Evolutionary conservation across 2,113 vertebrate genomes (phyloP).

Genomic region (Trogon melanurus): DNA sequence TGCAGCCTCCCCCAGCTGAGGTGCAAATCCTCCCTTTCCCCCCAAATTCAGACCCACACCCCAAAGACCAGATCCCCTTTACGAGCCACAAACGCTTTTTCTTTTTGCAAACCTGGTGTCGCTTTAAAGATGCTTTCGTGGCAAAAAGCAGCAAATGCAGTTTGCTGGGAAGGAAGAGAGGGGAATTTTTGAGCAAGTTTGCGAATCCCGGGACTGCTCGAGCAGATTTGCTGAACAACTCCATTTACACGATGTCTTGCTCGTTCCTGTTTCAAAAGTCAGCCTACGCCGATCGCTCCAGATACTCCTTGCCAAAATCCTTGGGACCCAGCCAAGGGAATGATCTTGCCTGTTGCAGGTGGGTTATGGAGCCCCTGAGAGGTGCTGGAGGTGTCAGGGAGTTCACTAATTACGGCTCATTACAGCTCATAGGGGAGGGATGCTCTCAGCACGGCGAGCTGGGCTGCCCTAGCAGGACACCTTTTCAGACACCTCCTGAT

Average conservation of each 20-base stretch:
- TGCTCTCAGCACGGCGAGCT: background rate
- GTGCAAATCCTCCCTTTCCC: background rate
- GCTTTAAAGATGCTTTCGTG: background rate
- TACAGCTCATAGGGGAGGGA: background rate
- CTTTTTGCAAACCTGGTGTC: background rate
- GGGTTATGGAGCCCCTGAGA: constrained; percentile 27
- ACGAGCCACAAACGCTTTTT: background rate
- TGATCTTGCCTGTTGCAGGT: constrained; percentile 32
- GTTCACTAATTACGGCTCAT: constrained; percentile 26
- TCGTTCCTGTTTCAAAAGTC: constrained; percentile 29
- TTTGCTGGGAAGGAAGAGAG: background rate
- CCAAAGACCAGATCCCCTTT: background rate
- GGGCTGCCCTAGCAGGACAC: background rate
- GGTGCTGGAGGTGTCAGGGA: background rate
- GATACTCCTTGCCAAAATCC: background rate
- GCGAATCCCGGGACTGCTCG: background rate
- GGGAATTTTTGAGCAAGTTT: background rate
- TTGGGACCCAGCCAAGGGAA: constrained; percentile 23
- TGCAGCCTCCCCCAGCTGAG: background rate
- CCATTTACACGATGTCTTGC: background rate
- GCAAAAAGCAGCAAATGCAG: background rate
- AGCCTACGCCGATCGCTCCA: background rate
- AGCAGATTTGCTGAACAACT: background rate
- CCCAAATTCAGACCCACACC: background rate
- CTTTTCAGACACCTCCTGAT: background rate